Base-by-base conservation (phyloP, 2,113 vertebrate species). In the Nannobrachium achirus region DNA sequence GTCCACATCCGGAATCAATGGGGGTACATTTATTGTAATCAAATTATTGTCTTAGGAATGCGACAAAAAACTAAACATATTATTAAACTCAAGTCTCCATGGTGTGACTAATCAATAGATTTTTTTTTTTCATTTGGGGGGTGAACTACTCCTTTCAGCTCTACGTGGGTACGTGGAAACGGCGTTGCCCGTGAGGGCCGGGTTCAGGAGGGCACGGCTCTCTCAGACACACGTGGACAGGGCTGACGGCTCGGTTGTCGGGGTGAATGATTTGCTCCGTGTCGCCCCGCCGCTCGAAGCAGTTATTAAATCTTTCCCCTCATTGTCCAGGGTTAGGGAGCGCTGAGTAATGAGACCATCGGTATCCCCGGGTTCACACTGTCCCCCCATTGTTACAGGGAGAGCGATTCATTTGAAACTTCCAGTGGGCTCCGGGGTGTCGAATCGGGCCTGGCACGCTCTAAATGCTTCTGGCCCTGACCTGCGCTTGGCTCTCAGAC, bases 251-350 rank as follows among this genome's bases (percentile, higher is more conserved):
- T 49, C 9, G 42, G 56, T 67, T 69, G 69, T 73, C 69, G 57
- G 16, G 41, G 53, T 8, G 42, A 75, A 11, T 33, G 41, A 55
- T 63, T 33, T 50, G 8, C 52, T 63, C 25, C 16, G 56, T 25
- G 9, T 13, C 11, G n/a, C 9, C 45, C n/a, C 44, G 16, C 65
- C 38, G 39, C 49, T 58, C 25, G 52, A 14, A 9, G 18, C 40
- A 57, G 44, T 56, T 52, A 52, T 74, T 62, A 63, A 79, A 57
- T 66, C 45, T 52, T 57, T 38, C 56, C 25, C 66, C 20, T 49
- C 42, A 56, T 57, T 48, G 44, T 62, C 10, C 19, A 39, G 45
- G n/a, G 56, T 48, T 14, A 19, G 7, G 44, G 39, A 40, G 51
- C 25, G 25, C 25, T n/a, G 5, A 33, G 52, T 13, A 64, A 75